A percentile compares a stretch with the other conserved stretches of the same genome.
phyloP scores from a whole-genome alignment of 2,113 vertebrate genomes.

The Pycnonotus jocosus region DNA sequence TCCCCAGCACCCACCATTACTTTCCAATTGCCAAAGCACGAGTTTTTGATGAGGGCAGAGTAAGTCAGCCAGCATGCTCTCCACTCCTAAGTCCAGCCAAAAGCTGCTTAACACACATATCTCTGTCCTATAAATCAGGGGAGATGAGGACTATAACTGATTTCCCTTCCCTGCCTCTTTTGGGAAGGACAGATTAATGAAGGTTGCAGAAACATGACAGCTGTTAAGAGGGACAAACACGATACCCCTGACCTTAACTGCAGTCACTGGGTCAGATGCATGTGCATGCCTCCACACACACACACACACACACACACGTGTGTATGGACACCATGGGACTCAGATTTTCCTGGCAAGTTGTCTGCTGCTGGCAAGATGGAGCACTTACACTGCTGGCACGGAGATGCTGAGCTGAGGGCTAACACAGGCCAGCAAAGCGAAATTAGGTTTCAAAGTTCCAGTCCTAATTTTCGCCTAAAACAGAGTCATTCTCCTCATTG shows the following conservation, averaged over 20 bases:
- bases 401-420: neutral
- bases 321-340: neutral
- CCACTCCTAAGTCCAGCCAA: neutral
- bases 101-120: neutral
- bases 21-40: slow-evolving; percentile 10
- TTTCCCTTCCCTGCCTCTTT: slow-evolving; percentile 11
- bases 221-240: slow-evolving; percentile 21
- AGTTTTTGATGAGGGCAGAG: slow-evolving; percentile 24
- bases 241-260: neutral
- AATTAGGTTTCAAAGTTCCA: slow-evolving; percentile 39
- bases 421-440: neutral
- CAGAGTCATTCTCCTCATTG: slow-evolving; percentile 2
- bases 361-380: slow-evolving; percentile 33
- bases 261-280: neutral
- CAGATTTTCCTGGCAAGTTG: slow-evolving; percentile 53
- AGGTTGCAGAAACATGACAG: slow-evolving; percentile 28
- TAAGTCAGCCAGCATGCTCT: neutral
- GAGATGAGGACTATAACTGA: neutral
- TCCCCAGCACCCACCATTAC: slow-evolving; percentile 2
- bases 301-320: neutral
- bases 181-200: neutral
- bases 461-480: neutral
- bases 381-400: slow-evolving; percentile 23
- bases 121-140: slow-evolving; percentile 34
- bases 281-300: neutral